Percentiles rank a stretch among this genome's conserved stretches.
Evolutionary conservation across 2,797 vertebrate species (phyloP).

Genomic region (Helostoma temminkii): DNA sequence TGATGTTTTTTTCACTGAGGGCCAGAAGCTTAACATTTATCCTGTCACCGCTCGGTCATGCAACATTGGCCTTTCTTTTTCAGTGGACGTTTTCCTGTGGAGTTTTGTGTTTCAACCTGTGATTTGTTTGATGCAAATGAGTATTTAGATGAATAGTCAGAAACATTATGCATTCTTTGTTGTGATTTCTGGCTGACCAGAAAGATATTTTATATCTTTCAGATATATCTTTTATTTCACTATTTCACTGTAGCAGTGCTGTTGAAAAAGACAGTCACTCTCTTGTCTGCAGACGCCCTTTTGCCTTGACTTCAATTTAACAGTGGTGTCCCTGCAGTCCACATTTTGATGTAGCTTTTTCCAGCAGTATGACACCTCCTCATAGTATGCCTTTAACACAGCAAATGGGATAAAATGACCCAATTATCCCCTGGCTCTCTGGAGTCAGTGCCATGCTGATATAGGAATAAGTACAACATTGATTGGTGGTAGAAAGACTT

Average conservation of each 20-base stretch:
- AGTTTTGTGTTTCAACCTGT: not conserved
- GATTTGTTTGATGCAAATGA: slow-evolving; percentile 48
- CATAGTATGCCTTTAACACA: slow-evolving; percentile 35
- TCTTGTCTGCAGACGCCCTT: not conserved
- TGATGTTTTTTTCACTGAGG: slow-evolving; percentile 37
- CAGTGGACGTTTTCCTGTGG: not conserved
- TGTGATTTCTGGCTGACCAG: not conserved
- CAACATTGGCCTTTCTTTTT: slow-evolving; percentile 25
- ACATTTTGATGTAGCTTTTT: slow-evolving; percentile 23
- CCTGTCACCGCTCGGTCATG: slow-evolving; percentile 11
- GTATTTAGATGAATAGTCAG: not conserved
- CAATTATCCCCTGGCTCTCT: slow-evolving; percentile 37
- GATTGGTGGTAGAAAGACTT: slow-evolving; percentile 26
- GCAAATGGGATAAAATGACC: slow-evolving; percentile 54
- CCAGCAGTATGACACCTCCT: slow-evolving; percentile 34
- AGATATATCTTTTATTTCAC: not conserved
- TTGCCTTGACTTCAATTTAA: slow-evolving; percentile 5
- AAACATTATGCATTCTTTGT: not conserved
- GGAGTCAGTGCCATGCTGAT: slow-evolving; percentile 12
- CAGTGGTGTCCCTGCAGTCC: not conserved
- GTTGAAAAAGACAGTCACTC: not conserved
- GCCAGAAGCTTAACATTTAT: not conserved
- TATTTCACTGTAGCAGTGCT: not conserved
- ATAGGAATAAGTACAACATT: slow-evolving; percentile 26
- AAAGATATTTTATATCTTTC: too few species aligned